Base-by-base conservation (phyloP, 1,140 invertebrate species). In the Calycopis cecrops region DNA sequence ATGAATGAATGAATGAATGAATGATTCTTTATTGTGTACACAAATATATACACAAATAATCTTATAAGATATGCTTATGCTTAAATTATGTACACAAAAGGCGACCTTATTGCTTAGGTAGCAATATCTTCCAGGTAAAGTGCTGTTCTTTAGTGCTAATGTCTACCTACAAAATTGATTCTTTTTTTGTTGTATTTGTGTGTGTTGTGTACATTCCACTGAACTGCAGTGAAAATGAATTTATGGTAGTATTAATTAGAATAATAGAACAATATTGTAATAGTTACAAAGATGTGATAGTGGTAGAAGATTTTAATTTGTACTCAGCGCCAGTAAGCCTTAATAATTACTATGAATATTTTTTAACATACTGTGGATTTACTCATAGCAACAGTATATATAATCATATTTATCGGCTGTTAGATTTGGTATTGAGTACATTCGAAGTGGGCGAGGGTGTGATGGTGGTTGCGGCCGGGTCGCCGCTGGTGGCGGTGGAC, bases 191-290 rank as follows among this genome's bases (percentile, higher is more conserved):
- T n/a, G n/a, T 57, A n/a, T 52, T n/a, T n/a, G n/a, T 48, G n/a
- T 65, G 57, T 35, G 60, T 61, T 16, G 48, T 63, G 11, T 65
- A 68, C 49, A 65, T 71, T 48, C 60, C 62, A 6, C 60, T 62
- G 0, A 37, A 40, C 6, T 59, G 58, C 21, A 28, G n/a, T 35
- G 60, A 69, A 35, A 59, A 52, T 57, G 59, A 67, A 18, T 69
- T 62, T 37, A 60, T 67, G 60, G 4, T 60, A 21, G 4, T 60
- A 21, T 40, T 69, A 28, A 67, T 67, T 64, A 57, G 48, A 3
- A 28, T 28, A 6, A 28, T 21, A 47, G 54, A 35, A 60, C 64
- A 48, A 57, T 64, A 52, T 12, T 60, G 57, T 60, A 37, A 11
- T 57, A 60, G 35, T 33, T 66, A 62, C 53, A 55, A 28, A 9